A percentile compares a stretch with the other conserved stretches of the same genome.
phyloP scores from a whole-genome alignment of 2,888 invertebrate genomes.

The Cosmorhoe ocellata region DNA sequence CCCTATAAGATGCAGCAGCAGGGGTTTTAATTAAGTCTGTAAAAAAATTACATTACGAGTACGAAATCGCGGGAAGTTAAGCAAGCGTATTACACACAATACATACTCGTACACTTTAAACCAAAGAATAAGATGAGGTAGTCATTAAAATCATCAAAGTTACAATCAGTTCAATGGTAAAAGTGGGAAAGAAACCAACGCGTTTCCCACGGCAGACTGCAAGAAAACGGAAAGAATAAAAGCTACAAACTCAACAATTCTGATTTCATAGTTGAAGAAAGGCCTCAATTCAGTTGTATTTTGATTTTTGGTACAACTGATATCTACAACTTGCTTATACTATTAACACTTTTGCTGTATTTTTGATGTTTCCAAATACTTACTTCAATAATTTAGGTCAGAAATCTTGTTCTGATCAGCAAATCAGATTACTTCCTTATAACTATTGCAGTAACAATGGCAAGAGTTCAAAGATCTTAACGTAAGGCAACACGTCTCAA shows the following conservation, averaged over 20 bases:
- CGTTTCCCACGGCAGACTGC: constrained; percentile 65
- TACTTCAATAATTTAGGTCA: neutral
- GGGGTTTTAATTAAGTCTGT: too few species aligned
- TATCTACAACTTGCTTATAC: too few species aligned
- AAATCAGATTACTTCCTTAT: constrained; percentile 18
- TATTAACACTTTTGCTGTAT: too few species aligned
- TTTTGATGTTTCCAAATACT: too few species aligned
- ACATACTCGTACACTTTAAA: neutral
- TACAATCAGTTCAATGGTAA: constrained; percentile 44
- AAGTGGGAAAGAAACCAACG: constrained; percentile 57
- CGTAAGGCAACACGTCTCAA: constrained; percentile 30
- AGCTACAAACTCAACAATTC: constrained; percentile 23
- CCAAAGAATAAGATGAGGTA: neutral
- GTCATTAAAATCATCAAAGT: constrained; percentile 11
- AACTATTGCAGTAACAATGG: constrained; percentile 26
- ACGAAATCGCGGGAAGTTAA: too few species aligned
- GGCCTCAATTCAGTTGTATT: neutral
- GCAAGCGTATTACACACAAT: neutral
- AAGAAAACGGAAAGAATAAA: constrained; percentile 46
- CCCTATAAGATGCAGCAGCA: too few species aligned
- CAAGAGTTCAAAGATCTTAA: constrained; percentile 31
- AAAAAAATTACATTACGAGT: too few species aligned
- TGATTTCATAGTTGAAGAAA: constrained; percentile 1
- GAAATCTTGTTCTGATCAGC: constrained; percentile 1
- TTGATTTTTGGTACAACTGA: too few species aligned